Evolutionary conservation across 2,888 invertebrate species (phyloP).

Genomic region (Muscina levida): DNA sequence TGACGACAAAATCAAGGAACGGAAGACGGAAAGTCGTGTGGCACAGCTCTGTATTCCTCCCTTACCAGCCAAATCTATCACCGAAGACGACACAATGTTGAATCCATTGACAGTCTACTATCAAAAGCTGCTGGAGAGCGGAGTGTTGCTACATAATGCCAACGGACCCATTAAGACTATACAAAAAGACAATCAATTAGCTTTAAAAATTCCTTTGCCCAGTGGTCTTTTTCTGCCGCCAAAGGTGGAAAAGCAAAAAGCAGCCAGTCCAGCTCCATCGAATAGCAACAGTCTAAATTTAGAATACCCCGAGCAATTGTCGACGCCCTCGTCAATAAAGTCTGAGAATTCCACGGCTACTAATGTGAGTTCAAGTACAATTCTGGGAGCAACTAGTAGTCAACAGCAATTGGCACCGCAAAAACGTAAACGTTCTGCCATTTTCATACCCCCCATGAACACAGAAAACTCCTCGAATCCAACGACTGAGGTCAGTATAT

Average conservation of each 20-base stretch:
- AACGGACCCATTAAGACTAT: conserved; percentile 75
- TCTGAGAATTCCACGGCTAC: conserved; percentile 80
- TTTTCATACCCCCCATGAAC: conserved; percentile 91
- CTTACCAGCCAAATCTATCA: neutral
- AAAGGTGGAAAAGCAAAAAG: conserved; percentile 67
- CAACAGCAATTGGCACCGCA: conserved; percentile 79
- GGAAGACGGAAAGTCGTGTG: neutral
- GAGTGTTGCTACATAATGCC: conserved; percentile 77
- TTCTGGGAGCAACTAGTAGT: conserved; percentile 57
- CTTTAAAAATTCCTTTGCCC: conserved; percentile 76
- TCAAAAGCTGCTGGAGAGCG: conserved; percentile 85
- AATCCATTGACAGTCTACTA: conserved; percentile 90
- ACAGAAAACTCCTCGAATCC: conserved; percentile 88
- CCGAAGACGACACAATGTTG: conserved; percentile 80
- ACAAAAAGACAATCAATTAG: conserved; percentile 79
- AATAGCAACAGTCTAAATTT: conserved; percentile 72
- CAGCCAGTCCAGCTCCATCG: conserved; percentile 71
- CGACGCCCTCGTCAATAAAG: conserved; percentile 79
- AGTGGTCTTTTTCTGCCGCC: conserved; percentile 71
- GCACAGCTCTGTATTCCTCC: no score
- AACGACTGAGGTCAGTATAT: conserved; percentile 92
- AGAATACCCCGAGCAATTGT: conserved; percentile 71
- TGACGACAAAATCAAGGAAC: neutral
- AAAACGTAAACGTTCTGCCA: conserved; percentile 89
- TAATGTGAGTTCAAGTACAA: conserved; percentile 70